phyloP scores from a whole-genome alignment of 2,113 vertebrate species.

The Pycnonotus jocosus region DNA sequence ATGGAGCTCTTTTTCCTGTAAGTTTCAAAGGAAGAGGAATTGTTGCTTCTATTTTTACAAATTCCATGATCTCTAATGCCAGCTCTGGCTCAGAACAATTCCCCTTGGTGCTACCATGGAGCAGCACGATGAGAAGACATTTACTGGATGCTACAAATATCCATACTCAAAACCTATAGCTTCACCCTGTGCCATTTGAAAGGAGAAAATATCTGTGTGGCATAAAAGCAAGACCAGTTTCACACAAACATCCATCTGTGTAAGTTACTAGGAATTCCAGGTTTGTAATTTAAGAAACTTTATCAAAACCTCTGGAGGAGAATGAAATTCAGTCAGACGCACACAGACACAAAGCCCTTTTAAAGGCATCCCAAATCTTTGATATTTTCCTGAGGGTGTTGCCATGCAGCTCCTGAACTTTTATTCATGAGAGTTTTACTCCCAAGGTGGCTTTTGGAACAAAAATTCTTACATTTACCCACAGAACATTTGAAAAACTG shows the following conservation, averaged over 20 bases:
- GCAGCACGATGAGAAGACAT: background rate
- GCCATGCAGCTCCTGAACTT: background rate
- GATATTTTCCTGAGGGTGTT: background rate
- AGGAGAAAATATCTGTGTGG: background rate
- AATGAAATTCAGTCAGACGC: background rate
- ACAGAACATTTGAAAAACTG: background rate
- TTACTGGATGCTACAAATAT: background rate
- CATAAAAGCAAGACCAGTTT: background rate
- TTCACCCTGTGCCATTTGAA: background rate
- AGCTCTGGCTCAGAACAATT: background rate
- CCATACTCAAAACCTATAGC: background rate
- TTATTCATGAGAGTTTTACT: background rate
- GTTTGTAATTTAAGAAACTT: background rate
- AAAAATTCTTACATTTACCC: background rate
- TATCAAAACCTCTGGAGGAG: background rate
- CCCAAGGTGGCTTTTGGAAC: background rate
- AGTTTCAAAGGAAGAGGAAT: background rate
- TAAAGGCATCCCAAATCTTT: background rate
- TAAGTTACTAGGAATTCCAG: background rate
- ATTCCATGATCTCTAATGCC: background rate
- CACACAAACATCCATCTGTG: background rate
- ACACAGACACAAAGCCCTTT: background rate
- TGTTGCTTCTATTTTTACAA: background rate
- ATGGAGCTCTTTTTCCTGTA: background rate
- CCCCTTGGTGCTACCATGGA: background rate